A percentile compares a stretch with the other conserved stretches of the same genome.
phyloP scores from a whole-genome alignment of 2,113 vertebrate genomes.

The Pangasianodon hypophthalmus region DNA sequence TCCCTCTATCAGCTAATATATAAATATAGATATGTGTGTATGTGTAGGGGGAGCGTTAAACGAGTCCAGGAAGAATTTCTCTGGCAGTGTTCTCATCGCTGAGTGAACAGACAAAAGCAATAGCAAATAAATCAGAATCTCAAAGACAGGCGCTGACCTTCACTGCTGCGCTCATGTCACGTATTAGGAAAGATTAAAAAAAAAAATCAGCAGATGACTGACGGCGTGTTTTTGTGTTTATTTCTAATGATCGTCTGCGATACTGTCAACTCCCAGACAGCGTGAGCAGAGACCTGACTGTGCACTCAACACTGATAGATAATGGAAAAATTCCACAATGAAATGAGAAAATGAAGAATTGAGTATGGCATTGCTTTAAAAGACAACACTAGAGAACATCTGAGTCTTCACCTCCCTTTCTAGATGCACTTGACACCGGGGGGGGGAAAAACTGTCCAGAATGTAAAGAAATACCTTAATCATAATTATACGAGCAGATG shows the following conservation, averaged over 20 bases:
- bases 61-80: conserved; percentile 15
- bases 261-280: not conserved
- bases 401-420: conserved; percentile 47
- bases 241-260: not conserved
- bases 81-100: conserved; percentile 46
- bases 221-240: not conserved
- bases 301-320: not conserved
- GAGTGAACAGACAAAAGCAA: conserved; percentile 20
- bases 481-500: conserved; percentile 7
- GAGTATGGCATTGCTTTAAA: not conserved
- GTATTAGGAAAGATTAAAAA: not conserved
- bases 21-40: conserved; percentile 54
- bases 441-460: conserved; percentile 59
- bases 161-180: not conserved
- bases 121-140: conserved; percentile 30
- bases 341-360: not conserved
- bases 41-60: conserved; percentile 6
- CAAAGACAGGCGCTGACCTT: conserved; percentile 9
- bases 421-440: not conserved
- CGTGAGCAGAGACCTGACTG: not conserved
- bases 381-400: not conserved
- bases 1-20: conserved; percentile 44
- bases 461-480: conserved; percentile 23
- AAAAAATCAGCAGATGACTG: not conserved
- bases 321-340: conserved; percentile 19